A percentile compares a stretch with the other conserved stretches of the same genome.
These are phyloP conservation scores for Doryteuthis pealeii DNA, from an alignment of 1,140 invertebrate species.

Conservation along the genomic window DNA sequence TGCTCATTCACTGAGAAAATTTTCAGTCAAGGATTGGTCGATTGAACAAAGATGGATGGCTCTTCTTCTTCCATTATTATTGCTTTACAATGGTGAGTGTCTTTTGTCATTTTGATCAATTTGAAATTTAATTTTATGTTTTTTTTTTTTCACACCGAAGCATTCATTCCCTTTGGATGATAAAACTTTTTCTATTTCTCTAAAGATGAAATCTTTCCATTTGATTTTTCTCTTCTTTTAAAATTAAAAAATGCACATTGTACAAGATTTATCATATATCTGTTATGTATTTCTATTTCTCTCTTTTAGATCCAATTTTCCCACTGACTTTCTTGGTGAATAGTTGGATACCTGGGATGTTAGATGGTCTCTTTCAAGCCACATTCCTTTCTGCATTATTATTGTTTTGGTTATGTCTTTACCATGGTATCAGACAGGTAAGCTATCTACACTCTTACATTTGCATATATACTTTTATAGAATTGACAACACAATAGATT, in stretches of 20 bases:
- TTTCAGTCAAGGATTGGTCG: slow-evolving; percentile 89
- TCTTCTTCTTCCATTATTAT: slow-evolving; percentile 81
- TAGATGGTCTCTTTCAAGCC: slow-evolving; percentile 88
- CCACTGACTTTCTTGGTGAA: slow-evolving; percentile 86
- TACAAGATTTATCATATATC: no score
- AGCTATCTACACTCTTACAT: slow-evolving; percentile 13
- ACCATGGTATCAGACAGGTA: slow-evolving; percentile 92
- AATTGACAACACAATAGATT: no score
- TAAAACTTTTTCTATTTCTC: no score
- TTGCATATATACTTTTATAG: neutral
- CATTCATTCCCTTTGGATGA: no score
- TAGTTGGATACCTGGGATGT: slow-evolving; percentile 85
- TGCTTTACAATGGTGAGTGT: slow-evolving; percentile 84
- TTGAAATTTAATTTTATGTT: neutral
- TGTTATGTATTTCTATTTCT: neutral
- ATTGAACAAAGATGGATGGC: slow-evolving; percentile 98
- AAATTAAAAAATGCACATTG: no score
- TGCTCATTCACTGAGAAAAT: slow-evolving; percentile 83
- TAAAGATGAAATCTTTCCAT: no score
- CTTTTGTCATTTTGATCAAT: neutral
- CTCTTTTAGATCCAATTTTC: slow-evolving; percentile 82
- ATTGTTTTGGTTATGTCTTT: slow-evolving; percentile 92
- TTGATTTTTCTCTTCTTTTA: no score
- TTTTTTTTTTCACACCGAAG: no score
- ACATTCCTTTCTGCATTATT: slow-evolving; percentile 84